These are phyloP conservation scores for Catharus bicknelli DNA, from an alignment of 2,113 vertebrate genomes.

Conservation along the genomic window DNA sequence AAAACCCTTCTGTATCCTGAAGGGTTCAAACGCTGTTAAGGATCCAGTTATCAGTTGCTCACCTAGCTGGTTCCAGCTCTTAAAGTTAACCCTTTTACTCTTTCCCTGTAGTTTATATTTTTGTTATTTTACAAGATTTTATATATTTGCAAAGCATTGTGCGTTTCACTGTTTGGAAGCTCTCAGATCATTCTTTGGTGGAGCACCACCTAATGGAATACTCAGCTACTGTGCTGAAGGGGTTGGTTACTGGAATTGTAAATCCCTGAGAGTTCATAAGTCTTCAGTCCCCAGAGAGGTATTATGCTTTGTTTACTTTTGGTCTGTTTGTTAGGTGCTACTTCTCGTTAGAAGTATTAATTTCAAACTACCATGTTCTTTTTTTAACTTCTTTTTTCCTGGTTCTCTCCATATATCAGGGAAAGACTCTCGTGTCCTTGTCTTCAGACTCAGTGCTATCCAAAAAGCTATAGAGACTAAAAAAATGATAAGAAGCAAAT, in stretches of 20 bases:
- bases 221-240: neutral
- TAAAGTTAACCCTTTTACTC: neutral
- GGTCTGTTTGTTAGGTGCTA: neutral
- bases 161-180: neutral
- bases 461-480: conserved; percentile 83
- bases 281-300: neutral
- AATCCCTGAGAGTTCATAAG: neutral
- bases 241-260: neutral
- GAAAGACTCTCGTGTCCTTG: conserved; percentile 93
- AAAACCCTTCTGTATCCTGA: neutral
- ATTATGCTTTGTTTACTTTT: neutral
- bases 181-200: neutral
- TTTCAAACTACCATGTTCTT: neutral
- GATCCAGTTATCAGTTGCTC: neutral
- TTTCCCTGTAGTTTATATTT: neutral
- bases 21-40: neutral
- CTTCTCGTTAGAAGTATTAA: neutral
- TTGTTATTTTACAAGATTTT: neutral
- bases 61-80: neutral
- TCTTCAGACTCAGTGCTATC: conserved; percentile 87
- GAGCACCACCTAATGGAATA: neutral
- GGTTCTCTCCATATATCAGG: conserved; percentile 68
- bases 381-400: neutral
- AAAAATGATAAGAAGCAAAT: conserved; percentile 82
- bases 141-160: neutral